Evolutionary conservation across 1,140 invertebrate species (phyloP), one percentile per base, ranked within the genome.

Genomic region (Drosophila repletoides): DNA sequence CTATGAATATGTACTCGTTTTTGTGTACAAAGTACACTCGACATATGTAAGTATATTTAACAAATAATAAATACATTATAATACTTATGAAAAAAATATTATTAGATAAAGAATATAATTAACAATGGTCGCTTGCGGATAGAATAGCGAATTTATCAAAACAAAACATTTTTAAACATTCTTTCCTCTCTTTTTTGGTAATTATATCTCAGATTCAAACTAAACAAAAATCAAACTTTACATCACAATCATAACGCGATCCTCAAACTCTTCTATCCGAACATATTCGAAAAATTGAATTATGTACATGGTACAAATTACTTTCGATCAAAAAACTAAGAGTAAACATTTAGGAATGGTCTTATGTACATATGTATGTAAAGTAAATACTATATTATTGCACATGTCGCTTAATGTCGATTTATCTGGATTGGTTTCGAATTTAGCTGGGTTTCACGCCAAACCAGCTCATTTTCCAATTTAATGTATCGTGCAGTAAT

Each of bases 401-500:
- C 45, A 60, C 36, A 60, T 51, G 22, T 12, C 31, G 5, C 12
- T 15, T 28, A 4, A 29, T 40, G 52, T n/a, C n/a, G 19, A 14
- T 45, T 15, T 55, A 36, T 45, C 26, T 91, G 92, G 88, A 91
- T 92, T 17, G 92, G 92, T 49, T 10, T 31, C 1, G 3, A 24
- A n/a, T 34, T 61, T 93, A 88, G 63, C 93, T 91, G 9, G 94
- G 94, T 59, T 92, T 91, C 1, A 93, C 92, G 1, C 95, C 95
- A 83, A 96, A 97, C 96, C 96, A 96, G 3, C 96, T 97, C 93
- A 95, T 95, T 89, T 96, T 96, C 93, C 95, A 97, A 64, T 97
- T 95, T 21, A 98, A 89, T 0, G 96, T 97, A 76, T 97, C 95
- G 53, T 95, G 93, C n/a, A 98, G 91, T 0, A 97, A 88, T 83